Evolutionary conservation across 2,113 vertebrate genomes (phyloP), one percentile per base, ranked within the genome.

Genomic region (Petromus typicus): DNA sequence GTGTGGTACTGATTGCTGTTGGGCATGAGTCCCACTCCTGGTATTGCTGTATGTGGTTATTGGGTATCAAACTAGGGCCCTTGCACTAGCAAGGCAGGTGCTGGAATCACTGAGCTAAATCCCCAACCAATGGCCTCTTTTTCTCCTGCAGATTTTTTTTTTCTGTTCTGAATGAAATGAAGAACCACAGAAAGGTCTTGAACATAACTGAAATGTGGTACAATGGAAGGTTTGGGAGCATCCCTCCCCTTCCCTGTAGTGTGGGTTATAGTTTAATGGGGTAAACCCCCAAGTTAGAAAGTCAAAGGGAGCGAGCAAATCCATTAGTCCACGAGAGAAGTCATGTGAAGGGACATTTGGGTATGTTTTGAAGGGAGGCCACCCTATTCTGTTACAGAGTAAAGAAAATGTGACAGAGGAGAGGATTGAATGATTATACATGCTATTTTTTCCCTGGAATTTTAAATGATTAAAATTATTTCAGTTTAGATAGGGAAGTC

Each of bases 271-370:
- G 80, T 23, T 0, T 5, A 3, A 40, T 30, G 25, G 32, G n/a
- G 2, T 20, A 0, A 13, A 34, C 20, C 57, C 16, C 11, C 27
- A 8, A 3, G 63, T 25, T 23, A 45, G n/a, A 16, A 45, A 30
- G 2, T 12, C 23, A 3, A 6, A 25, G 69, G 69, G 30, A 40
- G 71, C 7, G 6, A 9, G 7, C 12, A 3, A 0, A 5, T 10
- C 63, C 7, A 2, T 4, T 0, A 2, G 8, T 1, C 18, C 22
- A 13, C 30, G 75, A 56, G 40, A n/a, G 45, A 23, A 0, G 2
- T 1, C 18, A 5, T 0, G 1, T 2, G 11, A 13, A 34, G 14
- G 4, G 51, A 45, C 3, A 5, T 30, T 4, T 1, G 25, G 73
- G 34, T 40, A 1, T 4, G 1, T 0, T 6, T 13, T 23, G 66